Evolutionary conservation across 2,113 vertebrate genomes (phyloP), one percentile per base, ranked within the genome.

Genomic region (Oreochromis aureus): DNA sequence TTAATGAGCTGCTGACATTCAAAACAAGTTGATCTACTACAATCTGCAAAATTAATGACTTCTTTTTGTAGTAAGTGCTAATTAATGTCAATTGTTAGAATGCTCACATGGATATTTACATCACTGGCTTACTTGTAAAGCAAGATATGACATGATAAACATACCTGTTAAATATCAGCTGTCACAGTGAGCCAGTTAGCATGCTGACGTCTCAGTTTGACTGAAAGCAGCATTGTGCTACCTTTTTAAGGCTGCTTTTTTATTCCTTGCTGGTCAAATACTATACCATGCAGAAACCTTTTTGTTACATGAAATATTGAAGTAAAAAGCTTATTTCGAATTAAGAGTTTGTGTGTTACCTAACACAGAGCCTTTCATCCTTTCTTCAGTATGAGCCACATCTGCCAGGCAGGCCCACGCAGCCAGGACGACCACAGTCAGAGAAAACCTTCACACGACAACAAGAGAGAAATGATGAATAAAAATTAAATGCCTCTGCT

Each of bases 391-490:
- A 6, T 19, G 58, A 79, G 83, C 16, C 66, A 71, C 63, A 85
- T 91, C 78, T 84, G 87, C 80, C 82, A 90, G 55, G 71, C 88
- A 90, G 82, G 84, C 51, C 51, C 78, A 85, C 3, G 27, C 82
- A 32, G 90, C 81, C 79, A 95, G 36, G 27, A 95, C 54, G 27
- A 94, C 83, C 51, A 89, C 58, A 24, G 85, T n/a, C 34, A 88
- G 15, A 58, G 82, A 89, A 58, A 92, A 83, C 93, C 95, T 96
- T 86, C 22, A 84, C 55, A 18, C 3, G 27, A 91, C 59, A 90
- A 44, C 32, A 39, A 81, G 7, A 92, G 55, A 27, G 12, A 84
- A 41, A 83, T 24, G 4, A 53, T n/a, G 8, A 34, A 82, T 16
- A 81, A 19, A 61, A 36, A 32, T 13, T 12, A 30, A 80, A 80